These are phyloP conservation scores for Lontra canadensis DNA, from an alignment of 2,113 vertebrate species.

Conservation along the genomic window DNA sequence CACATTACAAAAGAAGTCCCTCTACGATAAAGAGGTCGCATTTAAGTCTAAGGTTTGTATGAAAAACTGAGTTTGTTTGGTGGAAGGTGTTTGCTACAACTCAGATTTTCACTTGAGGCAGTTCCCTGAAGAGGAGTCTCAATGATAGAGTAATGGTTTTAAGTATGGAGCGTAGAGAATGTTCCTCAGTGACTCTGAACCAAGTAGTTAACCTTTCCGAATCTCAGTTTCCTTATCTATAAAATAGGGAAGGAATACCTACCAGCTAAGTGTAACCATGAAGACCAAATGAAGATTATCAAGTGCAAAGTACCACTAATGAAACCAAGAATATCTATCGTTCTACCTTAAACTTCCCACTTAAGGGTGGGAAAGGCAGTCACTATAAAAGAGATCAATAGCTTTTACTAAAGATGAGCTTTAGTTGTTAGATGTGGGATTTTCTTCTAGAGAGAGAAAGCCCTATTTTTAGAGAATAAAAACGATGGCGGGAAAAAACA, in stretches of 20 bases:
- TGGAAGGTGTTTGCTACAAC: neutral
- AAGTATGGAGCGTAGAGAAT: neutral
- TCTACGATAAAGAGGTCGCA: neutral
- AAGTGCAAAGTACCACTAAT: neutral
- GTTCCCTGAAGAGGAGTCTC: neutral
- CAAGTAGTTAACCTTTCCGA: neutral
- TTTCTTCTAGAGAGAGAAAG: neutral
- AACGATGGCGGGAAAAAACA: neutral
- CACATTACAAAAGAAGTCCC: neutral
- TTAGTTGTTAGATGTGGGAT: neutral
- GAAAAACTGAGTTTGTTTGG: neutral
- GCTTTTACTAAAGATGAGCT: neutral
- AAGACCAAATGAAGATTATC: neutral
- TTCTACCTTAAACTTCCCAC: neutral
- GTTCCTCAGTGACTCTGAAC: neutral
- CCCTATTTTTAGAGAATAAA: slow-evolving; percentile 9
- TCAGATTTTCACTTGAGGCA: neutral
- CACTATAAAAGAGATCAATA: neutral
- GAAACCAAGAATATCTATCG: neutral
- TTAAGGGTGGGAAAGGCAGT: neutral
- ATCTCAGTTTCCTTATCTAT: neutral
- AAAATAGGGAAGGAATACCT: neutral
- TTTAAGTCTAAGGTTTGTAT: neutral
- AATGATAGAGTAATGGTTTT: neutral
- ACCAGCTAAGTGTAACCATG: neutral